Base-by-base conservation (phyloP, 2,797 vertebrate species). In the Pteronotus mesoamericanus region DNA sequence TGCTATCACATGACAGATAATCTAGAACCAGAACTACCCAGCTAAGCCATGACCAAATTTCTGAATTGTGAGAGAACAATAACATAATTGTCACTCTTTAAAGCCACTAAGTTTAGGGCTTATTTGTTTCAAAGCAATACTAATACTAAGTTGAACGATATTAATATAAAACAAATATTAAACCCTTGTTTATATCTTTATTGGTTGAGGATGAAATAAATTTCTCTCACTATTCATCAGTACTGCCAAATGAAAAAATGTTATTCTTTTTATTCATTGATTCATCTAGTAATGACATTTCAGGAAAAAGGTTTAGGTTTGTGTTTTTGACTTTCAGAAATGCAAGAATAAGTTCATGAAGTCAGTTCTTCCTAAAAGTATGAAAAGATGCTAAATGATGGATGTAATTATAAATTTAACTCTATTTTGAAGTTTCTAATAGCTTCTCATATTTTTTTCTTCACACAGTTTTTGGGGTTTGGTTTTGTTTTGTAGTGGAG, bases 121-220 rank as follows among this genome's bases (percentile, higher is more conserved):
- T 18, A 80, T 85, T 51, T 90, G 14, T 83, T 89, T 12, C 29
- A 75, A 71, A 66, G 37, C 0, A 59, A 66, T 32, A 83, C 32
- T 78, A 59, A 66, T 32, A 83, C 32, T 78, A 82, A 94, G 66
- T 37, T 89, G 61, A 86, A 87, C 55, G 57, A 66, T 83, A 11
- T 29, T 74, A 71, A 87, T 74, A 37, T 85, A 66, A 89, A 92
- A 86, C 55, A 83, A 86, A 86, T 48, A 95, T 95, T 84, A 92
- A 75, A 82, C 46, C 11, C 69, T 12, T 61, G 37, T 79, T 51
- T 8, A n/a, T 32, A 87, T 34, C 61, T 96, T 77, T 71, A 44
- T 89, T 79, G 57, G 48, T 79, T 48, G 42, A 86, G 72, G 22
- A 94, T 84, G 66, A 90, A 94, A 83, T 66, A 46, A 72, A 22